phyloP scores from a whole-genome alignment of 2,797 vertebrate genomes.

The Leuciscus waleckii region DNA sequence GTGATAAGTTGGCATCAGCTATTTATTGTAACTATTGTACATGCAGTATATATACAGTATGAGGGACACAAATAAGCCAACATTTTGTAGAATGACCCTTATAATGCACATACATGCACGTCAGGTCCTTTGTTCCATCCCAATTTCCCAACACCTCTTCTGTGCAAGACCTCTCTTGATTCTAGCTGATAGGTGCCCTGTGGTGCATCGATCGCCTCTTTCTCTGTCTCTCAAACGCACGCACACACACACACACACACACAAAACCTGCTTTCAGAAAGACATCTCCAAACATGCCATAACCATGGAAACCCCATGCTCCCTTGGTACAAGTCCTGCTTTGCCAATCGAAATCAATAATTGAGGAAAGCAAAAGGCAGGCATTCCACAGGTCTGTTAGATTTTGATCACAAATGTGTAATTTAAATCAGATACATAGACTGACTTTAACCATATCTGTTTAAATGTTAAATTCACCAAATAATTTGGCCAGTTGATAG shows the following conservation, averaged over 20 bases:
- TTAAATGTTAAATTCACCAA: background rate
- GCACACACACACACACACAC: slow-evolving; percentile 13
- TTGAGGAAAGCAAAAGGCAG: slow-evolving; percentile 52
- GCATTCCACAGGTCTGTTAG: slow-evolving; percentile 57
- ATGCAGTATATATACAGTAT: background rate
- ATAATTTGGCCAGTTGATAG: background rate
- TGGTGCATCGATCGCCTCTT: slow-evolving; percentile 46
- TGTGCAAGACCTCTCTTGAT: slow-evolving; percentile 48
- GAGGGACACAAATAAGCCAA: background rate
- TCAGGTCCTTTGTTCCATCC: slow-evolving; percentile 16
- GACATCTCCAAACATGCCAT: slow-evolving; percentile 73
- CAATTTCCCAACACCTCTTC: slow-evolving; percentile 26
- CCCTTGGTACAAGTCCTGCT: slow-evolving; percentile 73
- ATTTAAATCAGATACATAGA: background rate
- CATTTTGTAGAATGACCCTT: slow-evolving; percentile 16
- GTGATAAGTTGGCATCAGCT: background rate
- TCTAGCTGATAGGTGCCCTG: slow-evolving; percentile 42
- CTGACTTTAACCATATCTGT: background rate
- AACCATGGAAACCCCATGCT: slow-evolving; percentile 81
- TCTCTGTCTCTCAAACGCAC: slow-evolving; percentile 24
- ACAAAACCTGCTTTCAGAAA: slow-evolving; percentile 50
- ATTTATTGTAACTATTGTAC: background rate
- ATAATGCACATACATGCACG: slow-evolving; percentile 29
- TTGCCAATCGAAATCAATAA: slow-evolving; percentile 78
- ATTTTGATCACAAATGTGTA: slow-evolving; percentile 2